Evolutionary conservation across 2,888 invertebrate genomes (phyloP), one percentile per base, ranked within the genome.

Genomic region (Cetonia aurata): DNA sequence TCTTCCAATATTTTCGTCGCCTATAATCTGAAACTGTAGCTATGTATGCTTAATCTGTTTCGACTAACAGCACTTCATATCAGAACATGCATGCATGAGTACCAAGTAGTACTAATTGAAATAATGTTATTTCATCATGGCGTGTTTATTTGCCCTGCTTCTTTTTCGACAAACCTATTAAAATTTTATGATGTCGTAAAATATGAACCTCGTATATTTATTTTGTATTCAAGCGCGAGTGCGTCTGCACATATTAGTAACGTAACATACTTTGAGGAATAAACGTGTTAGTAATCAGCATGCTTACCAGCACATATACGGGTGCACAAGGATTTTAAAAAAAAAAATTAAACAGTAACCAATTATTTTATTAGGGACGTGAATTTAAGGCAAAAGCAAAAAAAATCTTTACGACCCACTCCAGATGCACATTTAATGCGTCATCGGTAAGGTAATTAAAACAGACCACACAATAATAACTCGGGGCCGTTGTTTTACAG

Each of bases 161-260:
- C 41, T 56, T 56, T 41, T 56, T 41, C 56, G 37, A 56, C 56
- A 56, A 56, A 56, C 37, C 56, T 37, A 41, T 56, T 56, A 56
- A 56, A 42, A 56, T 56, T 56, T 56, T 56, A 56, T 56, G 56
- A 17, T 6, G 56, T 37, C 56, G 56, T 56, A 56, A 56, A 56
- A 56, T 56, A 56, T 56, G 56, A 56, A 37, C 56, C 56, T 56
- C 56, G 56, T 56, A 56, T 56, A 56, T 56, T 56, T 56, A 56
- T 56, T 56, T 56, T 56, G 41, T 56, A 56, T 56, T 56, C 56
- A 17, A 15, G 15, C 56, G 25, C 25, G 4, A 25, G 25, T 25
- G 25, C 25, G 25, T 37, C 41, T 37, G 37, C 41, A 56, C 25
- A 25, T 25, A 25, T 25, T 25, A 25, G 25, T 25, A n/a, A 25